These are phyloP conservation scores for Podarcis cretensis DNA, from an alignment of 2,113 vertebrate species.

Conservation along the genomic window DNA sequence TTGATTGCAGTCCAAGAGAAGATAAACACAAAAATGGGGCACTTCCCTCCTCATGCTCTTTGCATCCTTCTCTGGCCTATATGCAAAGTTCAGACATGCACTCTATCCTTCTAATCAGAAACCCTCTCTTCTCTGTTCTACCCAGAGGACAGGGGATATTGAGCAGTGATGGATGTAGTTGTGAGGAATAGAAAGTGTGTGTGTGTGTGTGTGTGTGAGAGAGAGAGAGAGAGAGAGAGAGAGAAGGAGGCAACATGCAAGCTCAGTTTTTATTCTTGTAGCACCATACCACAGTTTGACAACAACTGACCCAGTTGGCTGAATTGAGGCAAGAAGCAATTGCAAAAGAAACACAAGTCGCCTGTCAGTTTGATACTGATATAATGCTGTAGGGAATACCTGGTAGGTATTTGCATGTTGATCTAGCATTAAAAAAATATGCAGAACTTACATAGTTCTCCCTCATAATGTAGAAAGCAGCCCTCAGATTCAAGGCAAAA, in stretches of 20 bases:
- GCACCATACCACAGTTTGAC: background rate
- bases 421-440: no score
- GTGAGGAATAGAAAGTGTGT: no score
- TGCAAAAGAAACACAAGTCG: background rate
- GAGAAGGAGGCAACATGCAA: background rate
- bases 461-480: background rate
- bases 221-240: no score
- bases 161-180: no score
- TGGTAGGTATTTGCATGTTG: background rate
- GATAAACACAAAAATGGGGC: no score
- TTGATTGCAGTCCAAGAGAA: no score
- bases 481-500: background rate
- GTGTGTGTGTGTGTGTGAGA: no score
- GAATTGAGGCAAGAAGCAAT: background rate
- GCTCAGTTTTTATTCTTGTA: background rate
- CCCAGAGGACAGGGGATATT: background rate
- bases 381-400: background rate
- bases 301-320: background rate
- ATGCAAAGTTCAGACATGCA: no score
- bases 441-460: background rate
- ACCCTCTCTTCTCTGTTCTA: no score
- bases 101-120: no score
- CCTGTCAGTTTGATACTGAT: background rate
- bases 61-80: no score
- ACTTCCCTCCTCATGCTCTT: no score